Evolutionary conservation across 2,888 invertebrate species (phyloP).

Genomic region (Noctua pronuba): DNA sequence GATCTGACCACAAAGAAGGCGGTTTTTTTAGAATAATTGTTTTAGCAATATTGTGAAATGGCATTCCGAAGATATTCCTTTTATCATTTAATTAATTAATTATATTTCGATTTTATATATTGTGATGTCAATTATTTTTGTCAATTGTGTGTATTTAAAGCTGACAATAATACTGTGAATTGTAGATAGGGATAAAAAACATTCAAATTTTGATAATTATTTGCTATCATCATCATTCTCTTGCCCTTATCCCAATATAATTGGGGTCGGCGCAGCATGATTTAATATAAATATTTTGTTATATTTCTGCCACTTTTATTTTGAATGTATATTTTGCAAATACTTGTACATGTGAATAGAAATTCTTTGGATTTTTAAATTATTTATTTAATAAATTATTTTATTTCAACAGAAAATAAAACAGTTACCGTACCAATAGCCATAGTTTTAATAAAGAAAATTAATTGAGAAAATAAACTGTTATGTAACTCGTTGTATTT

Average conservation of each 20-base stretch:
- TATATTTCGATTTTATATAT: slow-evolving; percentile 4
- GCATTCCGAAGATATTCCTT: slow-evolving; percentile 48
- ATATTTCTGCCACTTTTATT: neutral
- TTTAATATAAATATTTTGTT: neutral
- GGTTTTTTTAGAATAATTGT: slow-evolving; percentile 4
- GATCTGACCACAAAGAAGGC: slow-evolving; percentile 22
- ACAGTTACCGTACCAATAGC: slow-evolving; percentile 4
- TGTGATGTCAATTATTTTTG: slow-evolving; percentile 42
- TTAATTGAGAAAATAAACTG: slow-evolving; percentile 29
- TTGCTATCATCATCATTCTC: neutral
- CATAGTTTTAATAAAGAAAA: neutral
- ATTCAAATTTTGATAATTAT: neutral
- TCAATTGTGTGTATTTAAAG: slow-evolving; percentile 16
- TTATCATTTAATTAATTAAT: neutral
- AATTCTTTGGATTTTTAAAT: neutral
- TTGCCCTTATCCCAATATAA: too few species aligned
- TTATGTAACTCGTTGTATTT: slow-evolving; percentile 19
- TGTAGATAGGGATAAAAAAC: neutral
- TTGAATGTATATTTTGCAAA: neutral
- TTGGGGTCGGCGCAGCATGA: too few species aligned
- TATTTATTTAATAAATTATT: neutral
- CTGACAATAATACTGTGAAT: slow-evolving; percentile 43
- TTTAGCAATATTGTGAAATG: slow-evolving; percentile 28
- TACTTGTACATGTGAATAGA: too few species aligned
- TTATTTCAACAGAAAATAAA: slow-evolving; percentile 8